Conservation (phyloP, 2,113 vertebrate species). For the Cinclus mexicanus region DNA sequence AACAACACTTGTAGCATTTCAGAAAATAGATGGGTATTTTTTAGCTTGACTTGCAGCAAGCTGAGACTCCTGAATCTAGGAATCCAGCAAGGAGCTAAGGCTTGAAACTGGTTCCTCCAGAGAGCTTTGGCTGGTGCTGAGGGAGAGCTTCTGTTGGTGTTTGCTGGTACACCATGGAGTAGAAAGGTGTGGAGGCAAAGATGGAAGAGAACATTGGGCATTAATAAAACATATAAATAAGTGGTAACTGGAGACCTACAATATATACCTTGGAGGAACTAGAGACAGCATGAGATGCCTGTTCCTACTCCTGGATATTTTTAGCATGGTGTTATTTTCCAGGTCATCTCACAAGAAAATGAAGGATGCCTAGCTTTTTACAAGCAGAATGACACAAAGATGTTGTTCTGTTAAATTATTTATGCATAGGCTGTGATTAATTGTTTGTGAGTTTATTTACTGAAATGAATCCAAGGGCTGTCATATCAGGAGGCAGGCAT, state of each 20-base stretch:
- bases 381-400: not conserved
- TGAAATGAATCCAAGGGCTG: not conserved
- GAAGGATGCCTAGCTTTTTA: not conserved
- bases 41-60: not conserved
- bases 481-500: not conserved
- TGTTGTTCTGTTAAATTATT: not conserved
- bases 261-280: not conserved
- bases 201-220: not conserved
- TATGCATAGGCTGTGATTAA: not conserved
- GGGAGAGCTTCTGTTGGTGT: not conserved
- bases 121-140: not conserved
- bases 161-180: not conserved
- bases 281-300: not conserved
- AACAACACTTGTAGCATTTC: not conserved
- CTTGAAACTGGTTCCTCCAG: not conserved
- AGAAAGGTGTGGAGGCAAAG: not conserved
- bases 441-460: not conserved
- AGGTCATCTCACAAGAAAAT: not conserved
- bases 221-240: not conserved
- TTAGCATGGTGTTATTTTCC: not conserved
- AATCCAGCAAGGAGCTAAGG: not conserved
- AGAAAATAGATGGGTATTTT: not conserved
- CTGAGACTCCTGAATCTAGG: not conserved
- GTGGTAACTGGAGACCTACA: not conserved
- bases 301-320: not conserved